Evolutionary conservation across 2,797 vertebrate species (phyloP), one percentile per base, ranked within the genome.

Genomic region (Brachyrhaphis roseni): DNA sequence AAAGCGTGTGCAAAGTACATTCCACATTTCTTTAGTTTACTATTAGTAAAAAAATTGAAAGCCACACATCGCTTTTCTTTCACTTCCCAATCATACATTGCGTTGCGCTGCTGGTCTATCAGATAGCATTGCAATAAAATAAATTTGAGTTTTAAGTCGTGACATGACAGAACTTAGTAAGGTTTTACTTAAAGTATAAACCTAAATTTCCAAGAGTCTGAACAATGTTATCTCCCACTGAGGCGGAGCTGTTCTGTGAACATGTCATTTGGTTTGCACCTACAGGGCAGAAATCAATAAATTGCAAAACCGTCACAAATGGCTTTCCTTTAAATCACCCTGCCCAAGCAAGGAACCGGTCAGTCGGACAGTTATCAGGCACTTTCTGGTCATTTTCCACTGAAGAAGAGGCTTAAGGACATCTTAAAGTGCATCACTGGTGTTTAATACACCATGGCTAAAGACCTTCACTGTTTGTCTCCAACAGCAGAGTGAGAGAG

Each of bases 361-460:
- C 81, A 79, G 46, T 18, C 2, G 5, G 31, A 82, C 36, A 57
- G 66, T 71, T 10, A n/a, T 75, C 57, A 36, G 74, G 73, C 8
- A 41, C 64, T 76, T 86, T 77, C 18, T 26, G 13, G 34, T 26
- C 79, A 77, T 86, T 85, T 84, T 46, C 12, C 68, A 36, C 23
- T 2, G 31, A 81, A 7, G 1, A 68, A 20, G 20, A 51, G 55
- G 47, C 82, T 45, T 45, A 18, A 86, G 73, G 73, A 78, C n/a
- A 43, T 75, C 62, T 41, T 43, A 74, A 45, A 75, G 7, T 12
- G 8, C 51, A 71, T 13, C 10, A 18, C 8, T 41, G 39, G 36
- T 66, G 45, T 77, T 76, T 55, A 78, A 78, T 75, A 55, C 59
- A 26, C n/a, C 78, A 76, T 26, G 36, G 49, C 20, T n/a, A 77